A percentile compares a stretch with the other conserved stretches of the same genome.
These are phyloP conservation scores for Trichonephila clavata DNA, from an alignment of 1,140 invertebrate genomes.

Conservation along the genomic window DNA sequence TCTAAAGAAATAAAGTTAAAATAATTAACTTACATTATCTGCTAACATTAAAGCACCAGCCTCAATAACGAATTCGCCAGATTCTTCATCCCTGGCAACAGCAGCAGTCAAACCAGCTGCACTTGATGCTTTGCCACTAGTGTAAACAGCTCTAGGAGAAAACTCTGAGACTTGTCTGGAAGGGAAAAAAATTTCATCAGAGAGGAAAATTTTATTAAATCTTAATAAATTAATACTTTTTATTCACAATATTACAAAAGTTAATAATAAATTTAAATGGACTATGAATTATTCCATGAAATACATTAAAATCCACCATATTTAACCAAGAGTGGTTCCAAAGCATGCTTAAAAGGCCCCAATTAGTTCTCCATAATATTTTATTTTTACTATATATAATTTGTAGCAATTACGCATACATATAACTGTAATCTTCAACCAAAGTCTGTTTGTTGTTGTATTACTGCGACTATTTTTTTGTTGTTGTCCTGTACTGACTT, in stretches of 20 bases:
- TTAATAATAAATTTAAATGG: not conserved
- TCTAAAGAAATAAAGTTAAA: not conserved
- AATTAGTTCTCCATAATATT: too few species aligned
- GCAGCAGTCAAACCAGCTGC: conserved; percentile 99
- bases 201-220: not conserved
- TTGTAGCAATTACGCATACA: too few species aligned
- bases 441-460: too few species aligned
- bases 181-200: not conserved
- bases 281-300: not conserved
- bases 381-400: too few species aligned
- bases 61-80: conserved; percentile 99
- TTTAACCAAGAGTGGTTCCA: too few species aligned
- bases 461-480: too few species aligned
- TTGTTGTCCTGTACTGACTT: too few species aligned
- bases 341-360: too few species aligned
- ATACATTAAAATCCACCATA: too few species aligned
- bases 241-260: not conserved
- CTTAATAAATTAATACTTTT: not conserved
- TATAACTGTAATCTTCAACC: too few species aligned
- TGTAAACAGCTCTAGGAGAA: conserved; percentile 97
- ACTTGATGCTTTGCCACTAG: conserved; percentile 98
- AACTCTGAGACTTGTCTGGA: conserved; percentile 91
- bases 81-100: conserved; percentile 98
- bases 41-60: conserved; percentile 99
- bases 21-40: conserved; percentile 87